A percentile compares a stretch with the other conserved stretches of the same genome.
Evolutionary conservation across 2,797 vertebrate genomes (phyloP).

Genomic region (Decapterus maruadsi): DNA sequence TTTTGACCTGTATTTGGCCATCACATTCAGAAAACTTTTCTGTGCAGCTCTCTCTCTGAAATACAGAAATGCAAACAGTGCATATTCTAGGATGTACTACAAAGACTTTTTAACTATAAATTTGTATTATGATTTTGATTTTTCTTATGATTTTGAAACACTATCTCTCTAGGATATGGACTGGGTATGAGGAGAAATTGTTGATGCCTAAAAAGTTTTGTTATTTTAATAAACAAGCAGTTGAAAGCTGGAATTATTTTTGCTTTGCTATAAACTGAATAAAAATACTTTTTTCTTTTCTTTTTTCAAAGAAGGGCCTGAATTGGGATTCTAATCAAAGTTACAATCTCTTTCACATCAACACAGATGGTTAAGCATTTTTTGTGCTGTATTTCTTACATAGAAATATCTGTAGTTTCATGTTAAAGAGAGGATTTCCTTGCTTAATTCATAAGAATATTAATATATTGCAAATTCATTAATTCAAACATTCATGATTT

Average conservation of each 20-base stretch:
- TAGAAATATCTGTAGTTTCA: neutral
- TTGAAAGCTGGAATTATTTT: neutral
- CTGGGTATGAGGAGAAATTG: neutral
- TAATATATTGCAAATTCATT: neutral
- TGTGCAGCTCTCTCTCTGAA: slow-evolving; percentile 20
- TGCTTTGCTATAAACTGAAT: neutral
- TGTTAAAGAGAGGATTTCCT: neutral
- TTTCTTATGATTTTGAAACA: neutral
- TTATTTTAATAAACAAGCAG: neutral
- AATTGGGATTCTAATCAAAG: neutral
- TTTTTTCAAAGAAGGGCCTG: no score
- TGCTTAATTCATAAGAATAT: neutral
- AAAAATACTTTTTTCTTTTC: no score
- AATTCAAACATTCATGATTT: neutral
- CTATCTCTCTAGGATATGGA: neutral
- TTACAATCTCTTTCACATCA: neutral
- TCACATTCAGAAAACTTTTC: slow-evolving; percentile 26
- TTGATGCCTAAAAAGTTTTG: neutral
- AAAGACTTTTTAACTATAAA: neutral
- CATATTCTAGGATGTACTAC: neutral
- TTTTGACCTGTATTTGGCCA: slow-evolving; percentile 28
- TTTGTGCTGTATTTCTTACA: neutral
- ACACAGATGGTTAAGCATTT: neutral
- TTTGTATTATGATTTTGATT: no score
- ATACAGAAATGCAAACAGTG: slow-evolving; percentile 29